Percentiles rank a stretch among this genome's conserved stretches.
Evolutionary conservation across 2,797 vertebrate species (phyloP).

Genomic region (Tokudaia tokunoshimensis): DNA sequence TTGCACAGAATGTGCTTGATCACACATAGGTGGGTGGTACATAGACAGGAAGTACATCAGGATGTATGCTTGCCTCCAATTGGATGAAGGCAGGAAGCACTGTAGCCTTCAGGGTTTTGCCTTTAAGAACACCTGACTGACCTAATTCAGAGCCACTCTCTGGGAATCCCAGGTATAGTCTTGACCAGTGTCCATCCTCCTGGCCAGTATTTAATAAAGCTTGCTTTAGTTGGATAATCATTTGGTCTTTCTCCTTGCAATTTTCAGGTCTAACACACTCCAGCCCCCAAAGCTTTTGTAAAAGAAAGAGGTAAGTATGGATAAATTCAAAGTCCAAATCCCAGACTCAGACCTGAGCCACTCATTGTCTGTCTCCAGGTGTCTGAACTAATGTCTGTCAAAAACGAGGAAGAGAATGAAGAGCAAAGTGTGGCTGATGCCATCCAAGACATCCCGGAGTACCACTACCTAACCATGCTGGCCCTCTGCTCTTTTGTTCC

Average conservation of each 20-base stretch:
- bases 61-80: too few species aligned
- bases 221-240: neutral
- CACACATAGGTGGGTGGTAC: neutral
- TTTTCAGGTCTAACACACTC: neutral
- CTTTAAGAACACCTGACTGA: neutral
- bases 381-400: neutral
- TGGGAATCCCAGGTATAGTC: too few species aligned
- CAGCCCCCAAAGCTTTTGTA: neutral
- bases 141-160: too few species aligned
- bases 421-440: neutral
- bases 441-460: neutral
- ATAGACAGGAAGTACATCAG: too few species aligned
- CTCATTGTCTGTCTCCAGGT: neutral
- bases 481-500: conserved; percentile 16
- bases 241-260: neutral
- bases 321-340: neutral
- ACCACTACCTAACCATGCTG: neutral
- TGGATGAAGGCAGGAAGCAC: neutral
- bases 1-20: neutral
- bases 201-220: neutral
- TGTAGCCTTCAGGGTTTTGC: neutral
- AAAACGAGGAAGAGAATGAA: too few species aligned
- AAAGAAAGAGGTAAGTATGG: neutral
- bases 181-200: neutral
- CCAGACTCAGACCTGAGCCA: neutral